A percentile compares a stretch with the other conserved stretches of the same genome.
phyloP scores from a whole-genome alignment of 2,888 invertebrate genomes.

The Xestia xanthographa region DNA sequence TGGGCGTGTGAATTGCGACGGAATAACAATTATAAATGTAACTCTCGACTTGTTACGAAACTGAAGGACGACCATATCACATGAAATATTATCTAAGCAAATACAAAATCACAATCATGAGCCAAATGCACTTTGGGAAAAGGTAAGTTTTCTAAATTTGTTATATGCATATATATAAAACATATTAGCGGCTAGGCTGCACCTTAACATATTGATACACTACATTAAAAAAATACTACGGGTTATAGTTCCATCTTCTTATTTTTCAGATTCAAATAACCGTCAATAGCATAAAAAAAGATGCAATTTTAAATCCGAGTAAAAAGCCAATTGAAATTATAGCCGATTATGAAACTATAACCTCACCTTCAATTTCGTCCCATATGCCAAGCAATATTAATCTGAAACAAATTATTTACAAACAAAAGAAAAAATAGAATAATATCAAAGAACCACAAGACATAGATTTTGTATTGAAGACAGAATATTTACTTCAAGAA shows the following conservation, averaged over 20 bases:
- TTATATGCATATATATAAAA: too few relatives aligned
- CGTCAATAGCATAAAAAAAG: conserved; percentile 4
- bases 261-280: conserved; percentile 11
- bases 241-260: conserved; percentile 2
- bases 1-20: conserved; percentile 4
- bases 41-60: conserved; percentile 11
- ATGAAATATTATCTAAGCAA: background rate
- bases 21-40: background rate
- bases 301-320: conserved; percentile 5
- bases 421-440: conserved; percentile 2
- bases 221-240: background rate
- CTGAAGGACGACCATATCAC: background rate
- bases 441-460: conserved; percentile 9
- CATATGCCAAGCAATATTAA: conserved; percentile 6
- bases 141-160: too few relatives aligned
- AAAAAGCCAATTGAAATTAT: conserved; percentile 9
- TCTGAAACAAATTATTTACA: conserved; percentile 11
- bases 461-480: conserved; percentile 6
- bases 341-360: conserved; percentile 4
- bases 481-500: conserved; percentile 6
- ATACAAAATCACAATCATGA: background rate
- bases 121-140: background rate
- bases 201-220: background rate
- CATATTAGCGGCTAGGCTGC: too few relatives aligned
- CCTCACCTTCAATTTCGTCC: background rate